These are phyloP conservation scores for Boleophthalmus pectinirostris DNA, from an alignment of 2,113 vertebrate genomes.

Conservation along the genomic window DNA sequence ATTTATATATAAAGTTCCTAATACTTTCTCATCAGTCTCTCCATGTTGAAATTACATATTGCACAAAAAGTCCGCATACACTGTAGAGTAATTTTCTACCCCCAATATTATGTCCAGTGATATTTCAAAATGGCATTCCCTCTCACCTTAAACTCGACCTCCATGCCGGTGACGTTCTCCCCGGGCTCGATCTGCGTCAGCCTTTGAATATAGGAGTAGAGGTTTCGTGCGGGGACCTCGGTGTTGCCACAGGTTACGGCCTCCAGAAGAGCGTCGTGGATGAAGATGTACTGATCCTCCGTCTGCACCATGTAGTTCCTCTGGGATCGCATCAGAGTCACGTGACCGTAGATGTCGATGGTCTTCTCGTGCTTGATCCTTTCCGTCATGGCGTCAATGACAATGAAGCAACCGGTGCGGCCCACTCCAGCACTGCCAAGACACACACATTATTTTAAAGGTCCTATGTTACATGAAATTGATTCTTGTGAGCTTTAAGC, in stretches of 20 bases:
- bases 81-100: not conserved
- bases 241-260: constrained; percentile 98
- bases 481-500: no score
- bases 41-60: not conserved
- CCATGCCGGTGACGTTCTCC: constrained; percentile 97
- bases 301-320: constrained; percentile 99
- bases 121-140: not conserved
- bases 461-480: no score
- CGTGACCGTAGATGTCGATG: constrained; percentile 97
- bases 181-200: constrained; percentile 93
- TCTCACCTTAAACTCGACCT: constrained; percentile 95
- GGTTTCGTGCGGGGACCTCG: constrained; percentile 96
- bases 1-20: no score
- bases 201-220: constrained; percentile 98
- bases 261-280: constrained; percentile 95
- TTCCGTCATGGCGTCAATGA: constrained; percentile 98
- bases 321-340: constrained; percentile 98
- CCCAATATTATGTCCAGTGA: not conserved
- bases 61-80: not conserved
- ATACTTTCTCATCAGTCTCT: no score
- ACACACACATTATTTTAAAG: no score
- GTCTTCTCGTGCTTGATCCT: constrained; percentile 98
- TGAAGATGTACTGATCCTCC: constrained; percentile 98
- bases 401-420: constrained; percentile 97
- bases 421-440: constrained; percentile 91